Conservation (phyloP, 2,797 vertebrate genomes). For the Antennarius maculatus region DNA sequence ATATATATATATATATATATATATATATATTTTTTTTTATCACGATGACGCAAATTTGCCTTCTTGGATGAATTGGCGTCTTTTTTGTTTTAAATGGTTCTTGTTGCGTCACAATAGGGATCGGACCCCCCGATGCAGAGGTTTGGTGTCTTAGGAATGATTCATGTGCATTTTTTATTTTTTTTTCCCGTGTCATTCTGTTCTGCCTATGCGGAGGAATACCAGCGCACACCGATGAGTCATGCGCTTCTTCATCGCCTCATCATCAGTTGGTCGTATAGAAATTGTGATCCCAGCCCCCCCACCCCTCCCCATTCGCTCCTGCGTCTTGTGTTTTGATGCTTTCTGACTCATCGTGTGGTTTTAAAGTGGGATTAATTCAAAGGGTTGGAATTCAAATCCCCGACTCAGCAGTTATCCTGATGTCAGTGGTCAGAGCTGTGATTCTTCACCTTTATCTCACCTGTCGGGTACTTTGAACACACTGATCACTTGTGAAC, state of each 20-base stretch:
- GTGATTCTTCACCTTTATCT: too few species aligned
- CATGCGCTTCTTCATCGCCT: conserved; percentile 57
- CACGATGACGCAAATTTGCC: too few species aligned
- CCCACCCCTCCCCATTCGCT: background rate
- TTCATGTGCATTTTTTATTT: conserved; percentile 28
- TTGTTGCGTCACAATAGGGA: conserved; percentile 44
- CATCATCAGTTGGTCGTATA: conserved; percentile 60
- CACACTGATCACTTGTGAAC: background rate
- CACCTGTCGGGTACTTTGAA: too few species aligned
- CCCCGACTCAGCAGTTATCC: too few species aligned
- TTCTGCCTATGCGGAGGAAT: conserved; percentile 58
- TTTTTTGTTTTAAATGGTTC: conserved; percentile 38
- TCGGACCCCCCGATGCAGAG: conserved; percentile 35
- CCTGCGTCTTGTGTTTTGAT: background rate
- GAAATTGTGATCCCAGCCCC: conserved; percentile 11
- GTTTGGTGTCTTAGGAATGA: conserved; percentile 38
- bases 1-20: too few species aligned
- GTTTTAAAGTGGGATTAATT: too few species aligned
- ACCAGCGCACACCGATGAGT: conserved; percentile 63
- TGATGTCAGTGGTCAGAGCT: too few species aligned
- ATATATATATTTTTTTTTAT: too few species aligned
- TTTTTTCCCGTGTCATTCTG: conserved; percentile 33
- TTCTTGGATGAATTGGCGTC: too few species aligned
- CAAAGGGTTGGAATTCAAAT: too few species aligned
- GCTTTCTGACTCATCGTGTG: background rate